Percentiles rank a stretch among this genome's conserved stretches.
Evolutionary conservation across 2,797 vertebrate genomes (phyloP).

Genomic region (Pitangus sulphuratus): DNA sequence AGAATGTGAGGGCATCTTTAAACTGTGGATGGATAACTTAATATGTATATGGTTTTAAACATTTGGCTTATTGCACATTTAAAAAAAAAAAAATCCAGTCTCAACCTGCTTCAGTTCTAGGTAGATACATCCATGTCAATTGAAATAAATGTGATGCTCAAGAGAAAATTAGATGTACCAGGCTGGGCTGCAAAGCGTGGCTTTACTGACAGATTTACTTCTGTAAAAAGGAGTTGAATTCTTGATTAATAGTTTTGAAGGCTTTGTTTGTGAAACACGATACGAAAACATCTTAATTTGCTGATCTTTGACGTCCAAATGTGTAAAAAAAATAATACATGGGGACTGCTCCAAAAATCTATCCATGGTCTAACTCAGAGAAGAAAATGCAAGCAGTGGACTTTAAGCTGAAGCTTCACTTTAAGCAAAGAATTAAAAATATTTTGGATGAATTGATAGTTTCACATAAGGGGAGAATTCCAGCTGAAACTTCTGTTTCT

Average conservation of each 20-base stretch:
- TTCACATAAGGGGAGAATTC: neutral
- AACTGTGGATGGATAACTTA: neutral
- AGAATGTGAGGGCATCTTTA: neutral
- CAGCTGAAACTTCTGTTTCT: neutral
- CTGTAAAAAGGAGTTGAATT: neutral
- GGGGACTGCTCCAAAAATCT: neutral
- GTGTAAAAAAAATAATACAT: neutral
- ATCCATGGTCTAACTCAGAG: neutral
- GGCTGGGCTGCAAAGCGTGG: neutral
- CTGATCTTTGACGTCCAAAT: neutral
- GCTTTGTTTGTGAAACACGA: neutral
- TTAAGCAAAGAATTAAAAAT: neutral
- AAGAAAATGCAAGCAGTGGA: neutral
- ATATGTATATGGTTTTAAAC: neutral
- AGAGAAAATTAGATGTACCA: neutral
- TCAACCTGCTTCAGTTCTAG: neutral
- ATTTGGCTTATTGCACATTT: neutral
- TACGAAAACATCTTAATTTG: neutral
- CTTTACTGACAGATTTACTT: neutral
- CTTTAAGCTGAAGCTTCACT: neutral
- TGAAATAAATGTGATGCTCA: neutral
- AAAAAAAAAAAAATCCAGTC: neutral
- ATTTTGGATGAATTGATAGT: neutral
- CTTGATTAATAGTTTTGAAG: neutral
- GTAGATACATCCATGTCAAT: neutral